A percentile compares a stretch with the other conserved stretches of the same genome.
phyloP scores from a whole-genome alignment of 1,140 invertebrate genomes.

The Prorops nasuta region DNA sequence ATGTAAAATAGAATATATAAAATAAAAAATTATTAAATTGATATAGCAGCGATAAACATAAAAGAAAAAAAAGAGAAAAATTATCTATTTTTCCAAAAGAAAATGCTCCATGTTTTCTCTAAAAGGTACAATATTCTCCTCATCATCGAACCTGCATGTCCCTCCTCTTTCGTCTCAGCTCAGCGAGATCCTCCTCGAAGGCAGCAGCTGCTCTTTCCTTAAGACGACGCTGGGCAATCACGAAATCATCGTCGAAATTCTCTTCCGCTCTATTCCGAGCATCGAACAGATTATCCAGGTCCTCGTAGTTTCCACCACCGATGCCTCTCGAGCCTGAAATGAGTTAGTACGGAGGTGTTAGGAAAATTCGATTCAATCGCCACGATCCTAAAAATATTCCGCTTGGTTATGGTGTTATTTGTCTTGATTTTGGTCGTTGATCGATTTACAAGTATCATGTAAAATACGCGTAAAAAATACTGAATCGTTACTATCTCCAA shows the following conservation, averaged over 20 bases:
- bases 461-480: too few relatives aligned
- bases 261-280: conserved; percentile 36
- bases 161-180: conserved; percentile 46
- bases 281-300: conserved; percentile 40
- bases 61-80: neutral
- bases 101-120: too few relatives aligned
- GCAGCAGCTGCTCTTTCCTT: conserved; percentile 48
- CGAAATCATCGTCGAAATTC: conserved; percentile 41
- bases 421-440: too few relatives aligned
- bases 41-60: too few relatives aligned
- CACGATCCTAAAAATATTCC: too few relatives aligned
- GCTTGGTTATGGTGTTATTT: too few relatives aligned
- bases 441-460: too few relatives aligned
- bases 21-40: too few relatives aligned
- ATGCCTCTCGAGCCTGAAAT: conserved; percentile 45
- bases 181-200: conserved; percentile 50
- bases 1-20: too few relatives aligned
- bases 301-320: conserved; percentile 36
- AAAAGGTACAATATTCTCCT: too few relatives aligned
- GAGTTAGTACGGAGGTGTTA: conserved; percentile 1
- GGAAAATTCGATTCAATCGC: neutral
- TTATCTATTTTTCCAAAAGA: too few relatives aligned
- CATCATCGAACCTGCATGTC: conserved; percentile 41
- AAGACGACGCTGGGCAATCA: conserved; percentile 38
- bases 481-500: too few relatives aligned